These are phyloP conservation scores for Smittia aterrima DNA, from an alignment of 2,888 invertebrate genomes.

Conservation along the genomic window DNA sequence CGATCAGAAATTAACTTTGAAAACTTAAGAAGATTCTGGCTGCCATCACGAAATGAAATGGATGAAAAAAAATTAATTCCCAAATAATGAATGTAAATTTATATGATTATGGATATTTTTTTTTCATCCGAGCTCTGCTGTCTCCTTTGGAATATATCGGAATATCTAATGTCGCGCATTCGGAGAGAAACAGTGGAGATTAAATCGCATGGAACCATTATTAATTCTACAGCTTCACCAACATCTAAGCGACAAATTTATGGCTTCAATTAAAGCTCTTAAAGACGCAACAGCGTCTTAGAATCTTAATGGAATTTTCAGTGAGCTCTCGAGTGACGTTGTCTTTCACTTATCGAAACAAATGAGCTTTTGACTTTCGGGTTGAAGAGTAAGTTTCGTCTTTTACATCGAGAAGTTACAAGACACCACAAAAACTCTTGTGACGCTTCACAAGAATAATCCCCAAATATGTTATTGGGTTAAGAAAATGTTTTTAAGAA, in stretches of 20 bases:
- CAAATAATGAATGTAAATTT: constrained; percentile 31
- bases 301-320: constrained; percentile 7
- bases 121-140: neutral
- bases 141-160: neutral
- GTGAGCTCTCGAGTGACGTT: neutral
- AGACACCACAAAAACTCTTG: too few relatives aligned
- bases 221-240: neutral
- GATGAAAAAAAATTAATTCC: neutral
- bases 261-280: constrained; percentile 33
- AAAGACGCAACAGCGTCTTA: constrained; percentile 12
- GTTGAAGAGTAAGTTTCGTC: neutral
- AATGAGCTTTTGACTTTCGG: neutral
- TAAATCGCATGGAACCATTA: constrained; percentile 23
- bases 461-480: constrained; percentile 13
- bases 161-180: neutral
- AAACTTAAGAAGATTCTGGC: too few relatives aligned
- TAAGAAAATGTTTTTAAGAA: constrained; percentile 3
- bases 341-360: neutral
- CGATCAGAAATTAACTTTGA: too few relatives aligned
- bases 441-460: neutral
- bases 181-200: constrained; percentile 3
- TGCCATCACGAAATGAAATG: too few relatives aligned
- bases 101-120: constrained; percentile 27
- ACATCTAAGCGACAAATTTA: constrained; percentile 35
- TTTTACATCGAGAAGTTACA: neutral